Evolutionary conservation across 2,888 invertebrate species (phyloP), one percentile per base, ranked within the genome.

Genomic region (Meiosimyza platycephala): DNA sequence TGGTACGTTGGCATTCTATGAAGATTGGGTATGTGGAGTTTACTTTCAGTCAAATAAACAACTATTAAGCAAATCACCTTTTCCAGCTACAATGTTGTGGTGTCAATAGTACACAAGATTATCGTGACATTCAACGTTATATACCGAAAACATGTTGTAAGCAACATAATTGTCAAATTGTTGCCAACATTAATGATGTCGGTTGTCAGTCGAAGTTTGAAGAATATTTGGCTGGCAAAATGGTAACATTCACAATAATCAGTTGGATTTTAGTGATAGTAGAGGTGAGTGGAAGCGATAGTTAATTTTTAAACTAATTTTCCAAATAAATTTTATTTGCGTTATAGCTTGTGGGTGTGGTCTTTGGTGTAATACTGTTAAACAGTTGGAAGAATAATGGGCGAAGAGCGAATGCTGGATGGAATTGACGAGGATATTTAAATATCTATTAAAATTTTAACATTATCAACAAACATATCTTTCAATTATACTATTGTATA

Each of bases 201-300:
- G 84, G 84, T n/a, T 84, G 84, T 69, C 80, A 83, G 71, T 65
- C 73, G 7, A 80, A 82, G 67, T 85, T 85, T 63, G 78, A 79
- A 4, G 82, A 82, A 15, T 84, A 85, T 74, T 74, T 85, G 60
- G 78, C 83, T 9, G 78, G 75, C 16, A 82, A 85, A 73, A 76
- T 85, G 51, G 59, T 83, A 64, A 77, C 81, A 3, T 85, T 84
- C 48, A 79, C 80, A 22, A 80, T 85, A 59, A 80, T 84, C 16
- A 80, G 81, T 73, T 81, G 79, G 79, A 73, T 85, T 65, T 78
- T 84, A 1, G 78, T 85, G 65, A 59, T 85, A 16, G 80, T 78
- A 51, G 85, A 84, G 80, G 85, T 85, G 62, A 40, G 6, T 40
- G 6, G 6, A 60, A 40, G 6, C 9, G 1, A 4, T 22, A 18